phyloP scores from a whole-genome alignment of 2,888 invertebrate genomes.

The Chrysolina oricalcia region DNA sequence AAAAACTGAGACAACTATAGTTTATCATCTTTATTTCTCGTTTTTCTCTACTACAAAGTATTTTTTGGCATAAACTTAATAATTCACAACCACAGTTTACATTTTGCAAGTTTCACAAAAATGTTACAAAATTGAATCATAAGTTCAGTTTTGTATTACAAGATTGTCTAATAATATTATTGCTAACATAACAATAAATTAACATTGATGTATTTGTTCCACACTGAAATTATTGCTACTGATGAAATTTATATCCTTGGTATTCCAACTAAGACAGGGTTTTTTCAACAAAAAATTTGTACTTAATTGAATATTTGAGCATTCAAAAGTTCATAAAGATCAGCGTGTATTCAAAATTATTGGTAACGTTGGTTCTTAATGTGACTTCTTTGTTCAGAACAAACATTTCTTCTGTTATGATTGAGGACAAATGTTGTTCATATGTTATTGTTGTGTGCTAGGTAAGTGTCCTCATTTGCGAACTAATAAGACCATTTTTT shows the following conservation, averaged over 20 bases:
- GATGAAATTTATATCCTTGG: neutral
- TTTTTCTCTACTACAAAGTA: slow-evolving; percentile 42
- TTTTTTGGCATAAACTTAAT: slow-evolving; percentile 50
- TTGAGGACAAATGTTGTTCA: no score
- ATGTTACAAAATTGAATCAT: slow-evolving; percentile 44
- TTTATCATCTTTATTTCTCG: slow-evolving; percentile 27
- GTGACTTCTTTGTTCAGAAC: no score
- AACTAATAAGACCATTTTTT: no score
- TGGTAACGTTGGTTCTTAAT: no score
- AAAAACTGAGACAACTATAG: slow-evolving; percentile 6
- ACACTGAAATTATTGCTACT: slow-evolving; percentile 27
- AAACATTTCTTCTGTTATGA: no score
- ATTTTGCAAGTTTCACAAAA: slow-evolving; percentile 43
- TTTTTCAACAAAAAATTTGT: neutral
- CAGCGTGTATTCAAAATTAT: no score
- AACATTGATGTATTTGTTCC: slow-evolving; percentile 15
- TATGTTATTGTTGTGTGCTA: no score
- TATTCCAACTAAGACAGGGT: neutral
- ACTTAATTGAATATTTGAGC: no score
- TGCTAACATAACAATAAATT: slow-evolving; percentile 41
- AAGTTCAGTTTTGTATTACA: slow-evolving; percentile 45
- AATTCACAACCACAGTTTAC: slow-evolving; percentile 52
- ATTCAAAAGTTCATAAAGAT: no score
- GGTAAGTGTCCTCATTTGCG: no score
- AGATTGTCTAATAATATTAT: slow-evolving; percentile 51